phyloP scores from a whole-genome alignment of 2,888 invertebrate genomes.

The Chesias legatella region DNA sequence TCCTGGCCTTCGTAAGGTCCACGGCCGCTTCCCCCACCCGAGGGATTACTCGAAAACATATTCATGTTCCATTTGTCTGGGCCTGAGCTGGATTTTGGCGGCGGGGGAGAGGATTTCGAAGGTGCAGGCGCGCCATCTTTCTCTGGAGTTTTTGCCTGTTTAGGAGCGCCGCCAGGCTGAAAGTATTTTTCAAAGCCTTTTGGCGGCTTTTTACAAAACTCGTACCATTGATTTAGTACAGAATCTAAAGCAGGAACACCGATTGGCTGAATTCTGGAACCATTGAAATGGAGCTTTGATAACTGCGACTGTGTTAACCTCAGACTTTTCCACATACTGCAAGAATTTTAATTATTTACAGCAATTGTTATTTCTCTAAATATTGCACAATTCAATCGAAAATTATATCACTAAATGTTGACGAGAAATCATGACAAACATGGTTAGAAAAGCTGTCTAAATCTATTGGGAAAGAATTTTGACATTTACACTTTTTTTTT shows the following conservation, averaged over 20 bases:
- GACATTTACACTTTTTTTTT: background rate
- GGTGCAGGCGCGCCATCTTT: conserved; percentile 63
- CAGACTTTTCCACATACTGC: conserved; percentile 73
- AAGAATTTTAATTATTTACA: conserved; percentile 44
- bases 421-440: conserved; percentile 61
- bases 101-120: conserved; percentile 61
- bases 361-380: conserved; percentile 37
- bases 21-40: conserved; percentile 78
- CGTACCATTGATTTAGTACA: conserved; percentile 82
- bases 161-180: conserved; percentile 80
- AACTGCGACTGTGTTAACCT: conserved; percentile 72
- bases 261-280: conserved; percentile 61
- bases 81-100: conserved; percentile 63
- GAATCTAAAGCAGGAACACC: conserved; percentile 80
- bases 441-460: conserved; percentile 68
- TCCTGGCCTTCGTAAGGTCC: conserved; percentile 85
- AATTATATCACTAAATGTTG: conserved; percentile 62
- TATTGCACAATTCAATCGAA: conserved; percentile 58
- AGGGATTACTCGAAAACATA: conserved; percentile 75
- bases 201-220: conserved; percentile 89
- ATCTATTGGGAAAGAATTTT: conserved; percentile 4
- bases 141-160: conserved; percentile 60
- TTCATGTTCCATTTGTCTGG: conserved; percentile 82
- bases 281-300: conserved; percentile 67
- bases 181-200: conserved; percentile 98